Evolutionary conservation across 2,888 invertebrate species (phyloP).

Genomic region (Machimus atricapillus): DNA sequence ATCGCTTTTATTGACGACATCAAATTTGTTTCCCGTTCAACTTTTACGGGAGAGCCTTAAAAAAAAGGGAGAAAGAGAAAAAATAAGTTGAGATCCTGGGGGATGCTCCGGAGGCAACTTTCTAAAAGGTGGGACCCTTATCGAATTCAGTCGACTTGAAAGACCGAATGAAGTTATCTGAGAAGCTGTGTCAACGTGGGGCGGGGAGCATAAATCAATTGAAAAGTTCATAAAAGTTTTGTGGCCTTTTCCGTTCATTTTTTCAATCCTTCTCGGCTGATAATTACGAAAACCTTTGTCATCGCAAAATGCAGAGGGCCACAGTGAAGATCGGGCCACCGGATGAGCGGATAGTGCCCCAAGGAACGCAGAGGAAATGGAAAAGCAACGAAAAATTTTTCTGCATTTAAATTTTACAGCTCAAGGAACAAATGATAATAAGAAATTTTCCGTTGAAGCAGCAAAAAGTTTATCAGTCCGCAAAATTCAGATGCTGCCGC

Average conservation of each 20-base stretch:
- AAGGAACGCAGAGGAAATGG: conserved; percentile 19
- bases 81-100: not conserved
- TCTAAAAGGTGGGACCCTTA: conserved; percentile 19
- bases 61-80: not conserved
- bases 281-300: conserved; percentile 41
- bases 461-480: conserved; percentile 39
- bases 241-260: conserved; percentile 12
- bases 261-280: conserved; percentile 5
- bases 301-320: not conserved
- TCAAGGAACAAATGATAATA: conserved; percentile 43
- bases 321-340: not conserved
- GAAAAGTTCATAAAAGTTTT: conserved; percentile 46
- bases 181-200: conserved; percentile 41
- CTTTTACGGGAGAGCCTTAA: conserved; percentile 19
- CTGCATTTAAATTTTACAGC: conserved; percentile 45
- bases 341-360: conserved; percentile 23
- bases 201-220: conserved; percentile 46
- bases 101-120: not conserved
- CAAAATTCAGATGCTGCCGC: not conserved
- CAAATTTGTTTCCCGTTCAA: conserved; percentile 36
- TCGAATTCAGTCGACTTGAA: conserved; percentile 1
- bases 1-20: conserved; percentile 39
- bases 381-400: conserved; percentile 28
- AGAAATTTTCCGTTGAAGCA: conserved; percentile 37
- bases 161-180: conserved; percentile 30